A percentile compares a stretch with the other conserved stretches of the same genome.
Evolutionary conservation across 1,140 invertebrate genomes (phyloP).

Genomic region (Drosophila nannoptera): DNA sequence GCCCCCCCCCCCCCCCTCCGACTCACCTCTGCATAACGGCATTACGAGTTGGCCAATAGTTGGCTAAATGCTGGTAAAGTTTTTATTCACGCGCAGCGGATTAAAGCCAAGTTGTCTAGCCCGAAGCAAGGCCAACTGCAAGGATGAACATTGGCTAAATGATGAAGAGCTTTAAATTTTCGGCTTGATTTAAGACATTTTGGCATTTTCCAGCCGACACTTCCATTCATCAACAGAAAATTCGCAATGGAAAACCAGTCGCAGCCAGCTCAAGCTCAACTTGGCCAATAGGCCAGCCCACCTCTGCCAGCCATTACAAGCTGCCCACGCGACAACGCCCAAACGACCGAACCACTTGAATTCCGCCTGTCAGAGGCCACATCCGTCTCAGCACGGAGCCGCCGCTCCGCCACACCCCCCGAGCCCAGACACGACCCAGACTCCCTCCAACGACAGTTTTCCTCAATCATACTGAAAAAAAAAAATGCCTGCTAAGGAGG

Average conservation of each 20-base stretch:
- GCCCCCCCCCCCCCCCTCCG: background rate
- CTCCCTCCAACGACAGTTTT: conserved; percentile 42
- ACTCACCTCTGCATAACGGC: no score
- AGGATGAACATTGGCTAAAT: conserved; percentile 31
- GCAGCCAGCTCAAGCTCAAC: conserved; percentile 7
- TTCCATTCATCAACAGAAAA: background rate
- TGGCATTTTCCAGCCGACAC: no score
- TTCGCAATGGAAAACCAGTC: background rate
- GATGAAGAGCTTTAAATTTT: conserved; percentile 5
- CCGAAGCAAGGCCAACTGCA: conserved; percentile 21
- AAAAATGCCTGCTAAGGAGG: conserved; percentile 43
- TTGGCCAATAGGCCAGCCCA: conserved; percentile 4
- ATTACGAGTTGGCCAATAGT: conserved; percentile 7
- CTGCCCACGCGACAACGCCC: conserved; percentile 65
- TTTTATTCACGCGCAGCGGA: conserved; percentile 15
- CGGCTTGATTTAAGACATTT: background rate
- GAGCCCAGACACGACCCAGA: conserved; percentile 19
- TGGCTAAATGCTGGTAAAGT: conserved; percentile 10
- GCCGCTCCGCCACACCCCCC: conserved; percentile 10
- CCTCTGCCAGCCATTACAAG: conserved; percentile 47
- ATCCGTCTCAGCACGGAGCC: conserved; percentile 62
- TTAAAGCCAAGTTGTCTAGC: conserved; percentile 16
- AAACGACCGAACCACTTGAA: conserved; percentile 62
- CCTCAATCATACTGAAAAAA: conserved; percentile 39
- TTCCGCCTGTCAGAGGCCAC: conserved; percentile 62